These are phyloP conservation scores for Drosophila borealis DNA, from an alignment of 2,888 invertebrate genomes.

Conservation along the genomic window DNA sequence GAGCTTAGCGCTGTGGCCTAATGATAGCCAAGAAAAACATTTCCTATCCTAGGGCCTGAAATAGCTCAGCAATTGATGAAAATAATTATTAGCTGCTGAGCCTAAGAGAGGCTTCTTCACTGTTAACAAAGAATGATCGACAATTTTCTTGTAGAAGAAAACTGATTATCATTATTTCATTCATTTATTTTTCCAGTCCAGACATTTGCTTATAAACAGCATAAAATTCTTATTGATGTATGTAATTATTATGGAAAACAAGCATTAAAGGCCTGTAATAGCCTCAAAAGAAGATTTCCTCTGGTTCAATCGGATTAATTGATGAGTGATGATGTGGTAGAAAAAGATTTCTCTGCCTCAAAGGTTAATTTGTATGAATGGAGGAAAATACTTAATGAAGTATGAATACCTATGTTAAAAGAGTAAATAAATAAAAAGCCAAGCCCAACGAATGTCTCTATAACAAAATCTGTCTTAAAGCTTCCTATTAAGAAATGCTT, in stretches of 20 bases:
- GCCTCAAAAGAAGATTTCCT: conserved; percentile 2
- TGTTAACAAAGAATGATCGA: conserved; percentile 21
- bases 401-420: no score
- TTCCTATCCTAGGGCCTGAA: conserved; percentile 21
- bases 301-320: conserved; percentile 10
- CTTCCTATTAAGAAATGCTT: no score
- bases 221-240: conserved; percentile 31
- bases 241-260: conserved; percentile 28
- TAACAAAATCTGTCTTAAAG: no score
- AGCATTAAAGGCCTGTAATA: conserved; percentile 20
- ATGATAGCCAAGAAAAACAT: conserved; percentile 29
- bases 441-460: no score
- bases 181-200: conserved; percentile 8
- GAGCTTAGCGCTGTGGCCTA: conserved; percentile 32
- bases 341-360: background rate
- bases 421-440: no score
- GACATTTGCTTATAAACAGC: conserved; percentile 22
- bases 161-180: conserved; percentile 32
- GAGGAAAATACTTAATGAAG: no score
- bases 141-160: conserved; percentile 6
- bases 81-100: conserved; percentile 21
- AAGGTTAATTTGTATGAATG: background rate
- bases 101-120: conserved; percentile 17
- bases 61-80: conserved; percentile 1
- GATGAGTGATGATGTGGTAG: conserved; percentile 14